Conservation (phyloP, 2,888 invertebrate genomes). For the Phortica okadai region DNA sequence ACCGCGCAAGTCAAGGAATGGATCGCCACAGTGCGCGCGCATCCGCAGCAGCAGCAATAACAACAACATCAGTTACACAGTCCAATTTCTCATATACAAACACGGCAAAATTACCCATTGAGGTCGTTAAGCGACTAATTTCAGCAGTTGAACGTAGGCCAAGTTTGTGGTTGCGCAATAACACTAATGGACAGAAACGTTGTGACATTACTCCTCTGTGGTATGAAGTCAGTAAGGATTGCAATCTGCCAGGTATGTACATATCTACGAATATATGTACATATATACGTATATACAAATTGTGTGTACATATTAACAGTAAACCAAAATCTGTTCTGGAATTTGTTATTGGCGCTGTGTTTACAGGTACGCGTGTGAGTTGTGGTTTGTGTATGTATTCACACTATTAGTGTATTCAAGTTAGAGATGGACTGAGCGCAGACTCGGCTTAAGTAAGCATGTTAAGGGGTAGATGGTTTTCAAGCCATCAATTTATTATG, state of each 20-base stretch:
- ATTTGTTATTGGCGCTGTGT: no score
- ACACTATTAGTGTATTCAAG: no score
- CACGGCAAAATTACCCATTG: constrained; percentile 67
- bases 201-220: constrained; percentile 67
- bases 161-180: constrained; percentile 66
- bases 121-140: constrained; percentile 66
- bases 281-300: background rate
- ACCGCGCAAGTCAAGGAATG: constrained; percentile 55
- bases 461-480: no score
- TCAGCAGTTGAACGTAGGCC: constrained; percentile 66
- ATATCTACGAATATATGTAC: background rate
- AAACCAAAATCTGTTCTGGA: no score
- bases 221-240: constrained; percentile 68
- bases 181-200: constrained; percentile 62
- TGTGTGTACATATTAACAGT: background rate
- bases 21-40: constrained; percentile 11
- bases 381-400: no score
- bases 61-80: constrained; percentile 45
- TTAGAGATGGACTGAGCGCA: no score
- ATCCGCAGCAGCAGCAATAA: constrained; percentile 31
- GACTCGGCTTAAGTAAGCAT: no score
- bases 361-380: no score
- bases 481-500: background rate
- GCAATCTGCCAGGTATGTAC: constrained; percentile 63
- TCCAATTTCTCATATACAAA: constrained; percentile 58